These are phyloP conservation scores for Tinamus guttatus DNA, from an alignment of 2,113 vertebrate genomes.

Conservation along the genomic window DNA sequence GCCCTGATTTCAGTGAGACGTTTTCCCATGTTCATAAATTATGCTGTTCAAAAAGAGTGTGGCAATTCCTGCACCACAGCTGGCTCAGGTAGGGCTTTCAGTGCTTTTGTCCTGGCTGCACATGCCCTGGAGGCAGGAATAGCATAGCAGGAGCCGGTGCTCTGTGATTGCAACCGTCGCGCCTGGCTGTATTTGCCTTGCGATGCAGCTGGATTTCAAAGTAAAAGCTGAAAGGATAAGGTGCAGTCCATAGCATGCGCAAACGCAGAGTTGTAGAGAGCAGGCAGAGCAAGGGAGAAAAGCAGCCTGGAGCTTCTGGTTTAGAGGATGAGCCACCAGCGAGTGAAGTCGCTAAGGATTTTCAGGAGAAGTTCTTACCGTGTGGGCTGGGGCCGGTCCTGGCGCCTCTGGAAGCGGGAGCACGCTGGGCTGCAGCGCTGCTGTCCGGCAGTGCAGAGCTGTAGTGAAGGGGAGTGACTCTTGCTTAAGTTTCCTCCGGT, in stretches of 20 bases:
- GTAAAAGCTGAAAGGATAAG: background rate
- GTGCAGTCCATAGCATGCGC: fast-evolving
- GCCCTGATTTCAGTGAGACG: background rate
- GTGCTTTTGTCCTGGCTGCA: background rate
- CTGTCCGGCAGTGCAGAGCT: background rate
- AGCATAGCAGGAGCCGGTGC: background rate
- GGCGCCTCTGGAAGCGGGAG: conserved; percentile 34
- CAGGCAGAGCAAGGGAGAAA: background rate
- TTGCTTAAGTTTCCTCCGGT: conserved; percentile 77
- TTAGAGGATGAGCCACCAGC: background rate
- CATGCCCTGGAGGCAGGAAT: background rate
- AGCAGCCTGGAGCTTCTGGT: background rate
- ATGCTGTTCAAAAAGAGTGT: background rate
- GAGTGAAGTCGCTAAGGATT: background rate
- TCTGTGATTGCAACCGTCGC: fast-evolving
- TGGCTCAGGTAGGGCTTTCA: background rate
- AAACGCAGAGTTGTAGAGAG: background rate
- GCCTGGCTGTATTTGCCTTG: fast-evolving
- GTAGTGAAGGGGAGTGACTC: conserved; percentile 71
- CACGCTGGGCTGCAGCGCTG: background rate
- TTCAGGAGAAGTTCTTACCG: conserved; percentile 59
- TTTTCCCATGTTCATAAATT: background rate
- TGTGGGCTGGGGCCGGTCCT: background rate
- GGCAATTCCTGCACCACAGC: fast-evolving
- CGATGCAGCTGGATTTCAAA: background rate